phyloP scores from a whole-genome alignment of 1,140 invertebrate species.

The Scaptomyza pallida region DNA sequence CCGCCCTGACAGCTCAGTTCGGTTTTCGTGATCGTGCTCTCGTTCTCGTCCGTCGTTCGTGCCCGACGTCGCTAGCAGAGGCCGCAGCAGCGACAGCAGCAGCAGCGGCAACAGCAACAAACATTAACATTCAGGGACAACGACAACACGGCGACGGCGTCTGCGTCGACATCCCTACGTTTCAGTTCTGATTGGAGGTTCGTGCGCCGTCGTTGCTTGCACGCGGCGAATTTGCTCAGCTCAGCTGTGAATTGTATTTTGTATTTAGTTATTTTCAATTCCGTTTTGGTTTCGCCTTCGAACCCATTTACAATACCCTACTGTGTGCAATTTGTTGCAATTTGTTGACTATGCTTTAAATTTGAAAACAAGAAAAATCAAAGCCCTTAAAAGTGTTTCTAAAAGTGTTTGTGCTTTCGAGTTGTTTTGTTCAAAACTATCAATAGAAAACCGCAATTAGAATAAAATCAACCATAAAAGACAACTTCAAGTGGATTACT shows the following conservation, averaged over 20 bases:
- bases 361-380: constrained; percentile 29
- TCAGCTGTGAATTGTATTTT: constrained; percentile 64
- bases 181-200: constrained; percentile 82
- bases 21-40: constrained; percentile 53
- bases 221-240: constrained; percentile 70
- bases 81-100: constrained; percentile 25
- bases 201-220: constrained; percentile 69
- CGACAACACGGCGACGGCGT: constrained; percentile 68
- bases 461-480: constrained; percentile 18
- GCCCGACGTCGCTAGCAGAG: constrained; percentile 13
- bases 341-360: constrained; percentile 35
- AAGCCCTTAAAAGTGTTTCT: constrained; percentile 45
- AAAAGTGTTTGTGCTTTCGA: constrained; percentile 35
- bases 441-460: constrained; percentile 18
- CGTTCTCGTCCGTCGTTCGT: constrained; percentile 44
- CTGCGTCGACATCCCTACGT: constrained; percentile 72
- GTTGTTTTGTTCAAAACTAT: constrained; percentile 45
- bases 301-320: constrained; percentile 35
- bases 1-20: constrained; percentile 37
- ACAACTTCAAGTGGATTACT: constrained; percentile 35
- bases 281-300: constrained; percentile 54
- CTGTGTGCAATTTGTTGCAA: constrained; percentile 42
- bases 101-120: constrained; percentile 42
- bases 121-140: constrained; percentile 72
- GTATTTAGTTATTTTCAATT: constrained; percentile 57